These are phyloP conservation scores for Cydia amplana DNA, from an alignment of 1,140 invertebrate species.

Conservation along the genomic window DNA sequence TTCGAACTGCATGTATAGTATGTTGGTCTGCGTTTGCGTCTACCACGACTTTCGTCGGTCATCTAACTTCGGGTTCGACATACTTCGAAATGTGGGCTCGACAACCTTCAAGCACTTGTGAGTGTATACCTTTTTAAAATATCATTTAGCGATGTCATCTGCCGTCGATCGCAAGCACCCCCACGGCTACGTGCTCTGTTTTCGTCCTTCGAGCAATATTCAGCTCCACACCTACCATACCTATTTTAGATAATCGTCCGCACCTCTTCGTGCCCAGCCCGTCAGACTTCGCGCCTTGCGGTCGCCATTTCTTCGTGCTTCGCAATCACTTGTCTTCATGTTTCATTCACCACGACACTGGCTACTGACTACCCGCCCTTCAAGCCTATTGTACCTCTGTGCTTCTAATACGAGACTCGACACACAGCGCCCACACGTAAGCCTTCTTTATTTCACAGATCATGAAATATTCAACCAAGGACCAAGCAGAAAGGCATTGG, in stretches of 20 bases:
- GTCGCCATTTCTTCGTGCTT: not conserved
- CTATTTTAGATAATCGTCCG: not conserved
- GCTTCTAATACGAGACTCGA: not conserved
- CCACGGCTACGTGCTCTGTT: not conserved
- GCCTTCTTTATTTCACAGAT: not conserved
- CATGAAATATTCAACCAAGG: not conserved
- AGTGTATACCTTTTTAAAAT: not conserved
- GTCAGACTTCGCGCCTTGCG: not conserved
- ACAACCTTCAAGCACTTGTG: not conserved
- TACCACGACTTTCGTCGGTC: not conserved
- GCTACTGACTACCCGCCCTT: not conserved
- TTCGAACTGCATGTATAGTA: not conserved
- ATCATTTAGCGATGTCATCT: not conserved
- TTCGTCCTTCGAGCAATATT: not conserved
- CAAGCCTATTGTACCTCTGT: not conserved
- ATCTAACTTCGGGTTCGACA: not conserved
- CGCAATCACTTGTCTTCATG: not conserved
- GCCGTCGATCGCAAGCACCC: not conserved
- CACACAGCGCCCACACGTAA: not conserved
- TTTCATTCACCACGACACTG: constrained; percentile 1
- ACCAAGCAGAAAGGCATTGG: not conserved
- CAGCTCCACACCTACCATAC: not conserved
- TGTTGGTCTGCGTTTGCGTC: not conserved
- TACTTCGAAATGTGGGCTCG: not conserved
- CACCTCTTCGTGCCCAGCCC: not conserved